These are phyloP conservation scores for Ibidorhyncha struthersii DNA, from an alignment of 2,113 vertebrate species.

Conservation along the genomic window DNA sequence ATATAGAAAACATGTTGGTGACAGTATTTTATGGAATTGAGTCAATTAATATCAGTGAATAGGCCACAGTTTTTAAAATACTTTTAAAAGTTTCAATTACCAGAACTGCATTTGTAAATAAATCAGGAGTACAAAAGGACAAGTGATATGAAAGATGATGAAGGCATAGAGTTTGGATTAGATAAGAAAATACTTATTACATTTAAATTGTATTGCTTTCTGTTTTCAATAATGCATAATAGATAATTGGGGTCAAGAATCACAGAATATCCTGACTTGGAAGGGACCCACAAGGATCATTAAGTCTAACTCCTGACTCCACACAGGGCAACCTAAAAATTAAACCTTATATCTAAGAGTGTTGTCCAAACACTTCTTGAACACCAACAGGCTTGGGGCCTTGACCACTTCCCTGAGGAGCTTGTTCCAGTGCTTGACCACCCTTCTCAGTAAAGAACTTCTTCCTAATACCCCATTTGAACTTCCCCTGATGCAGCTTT, in stretches of 20 bases:
- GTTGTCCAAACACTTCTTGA: not conserved
- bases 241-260: not conserved
- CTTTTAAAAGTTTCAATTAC: not conserved
- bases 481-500: not conserved
- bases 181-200: not conserved
- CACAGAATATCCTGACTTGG: not conserved
- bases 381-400: not conserved
- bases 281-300: accelerated
- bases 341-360: not conserved
- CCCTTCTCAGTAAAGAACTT: not conserved
- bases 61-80: not conserved
- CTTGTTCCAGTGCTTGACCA: not conserved
- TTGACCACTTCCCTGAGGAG: not conserved
- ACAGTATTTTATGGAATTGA: not conserved
- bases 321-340: not conserved
- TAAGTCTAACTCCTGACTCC: not conserved
- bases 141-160: not conserved
- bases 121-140: not conserved
- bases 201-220: not conserved
- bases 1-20: not conserved
- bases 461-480: not conserved
- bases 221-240: not conserved
- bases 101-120: not conserved
- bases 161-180: not conserved
- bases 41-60: not conserved